These are phyloP conservation scores for Byasa hedistus DNA, from an alignment of 2,888 invertebrate species.

Conservation along the genomic window DNA sequence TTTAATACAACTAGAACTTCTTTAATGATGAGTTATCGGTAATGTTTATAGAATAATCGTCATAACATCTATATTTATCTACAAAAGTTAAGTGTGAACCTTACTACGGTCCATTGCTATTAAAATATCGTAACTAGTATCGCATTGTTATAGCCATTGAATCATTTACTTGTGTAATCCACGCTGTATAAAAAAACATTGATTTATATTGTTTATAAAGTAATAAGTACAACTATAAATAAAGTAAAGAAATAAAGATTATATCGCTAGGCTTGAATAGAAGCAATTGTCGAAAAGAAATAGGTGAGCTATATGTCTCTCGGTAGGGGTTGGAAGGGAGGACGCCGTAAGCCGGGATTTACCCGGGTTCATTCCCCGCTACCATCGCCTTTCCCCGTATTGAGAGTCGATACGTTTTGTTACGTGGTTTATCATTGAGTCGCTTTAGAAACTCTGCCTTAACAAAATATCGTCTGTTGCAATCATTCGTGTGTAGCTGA, in stretches of 20 bases:
- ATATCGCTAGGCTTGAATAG: constrained; percentile 30
- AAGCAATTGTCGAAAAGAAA: constrained; percentile 37
- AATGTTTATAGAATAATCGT: too few species aligned
- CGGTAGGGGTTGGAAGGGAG: constrained; percentile 34
- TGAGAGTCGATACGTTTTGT: constrained; percentile 30
- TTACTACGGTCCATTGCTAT: neutral
- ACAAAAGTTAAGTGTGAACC: neutral
- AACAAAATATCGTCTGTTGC: constrained; percentile 25
- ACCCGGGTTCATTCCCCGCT: constrained; percentile 47
- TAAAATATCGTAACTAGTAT: neutral
- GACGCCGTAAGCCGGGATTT: constrained; percentile 51
- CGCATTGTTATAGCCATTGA: too few species aligned
- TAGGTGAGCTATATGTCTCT: constrained; percentile 39
- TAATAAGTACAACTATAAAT: constrained; percentile 17
- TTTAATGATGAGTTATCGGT: too few species aligned
- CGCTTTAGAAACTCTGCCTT: constrained; percentile 21
- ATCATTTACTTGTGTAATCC: too few species aligned
- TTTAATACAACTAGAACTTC: too few species aligned
- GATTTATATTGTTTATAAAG: constrained; percentile 2
- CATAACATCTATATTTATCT: neutral
- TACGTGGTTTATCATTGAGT: constrained; percentile 27
- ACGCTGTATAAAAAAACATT: too few species aligned
- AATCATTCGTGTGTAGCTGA: constrained; percentile 13
- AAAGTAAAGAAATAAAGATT: constrained; percentile 19
- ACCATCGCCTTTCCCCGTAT: constrained; percentile 28